A percentile compares a stretch with the other conserved stretches of the same genome.
Conservation (phyloP, 2,888 invertebrate genomes). For the Sthenelais limicola region DNA sequence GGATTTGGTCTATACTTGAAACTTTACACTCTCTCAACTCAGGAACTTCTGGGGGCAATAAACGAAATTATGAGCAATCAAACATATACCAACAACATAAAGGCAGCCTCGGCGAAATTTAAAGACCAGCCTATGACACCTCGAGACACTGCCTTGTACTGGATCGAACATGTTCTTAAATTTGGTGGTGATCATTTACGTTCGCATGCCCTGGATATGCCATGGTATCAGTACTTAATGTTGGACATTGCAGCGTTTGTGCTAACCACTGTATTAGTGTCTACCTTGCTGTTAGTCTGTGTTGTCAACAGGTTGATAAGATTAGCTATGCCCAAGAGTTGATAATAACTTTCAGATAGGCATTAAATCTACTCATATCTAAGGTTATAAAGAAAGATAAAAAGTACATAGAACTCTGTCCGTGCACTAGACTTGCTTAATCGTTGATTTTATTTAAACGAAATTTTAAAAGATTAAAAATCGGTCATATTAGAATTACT, state of each 20-base stretch:
- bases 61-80: slow-evolving; percentile 6
- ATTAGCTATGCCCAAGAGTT: no score
- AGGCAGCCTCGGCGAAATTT: slow-evolving; percentile 1
- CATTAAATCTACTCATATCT: no score
- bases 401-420: no score
- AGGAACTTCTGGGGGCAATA: slow-evolving; percentile 1
- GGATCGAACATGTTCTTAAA: slow-evolving; percentile 32
- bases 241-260: slow-evolving; percentile 17
- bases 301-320: no score
- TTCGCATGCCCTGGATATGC: slow-evolving; percentile 26
- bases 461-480: no score
- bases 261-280: not conserved
- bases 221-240: slow-evolving; percentile 33
- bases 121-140: slow-evolving; percentile 23
- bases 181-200: slow-evolving; percentile 15
- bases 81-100: slow-evolving; percentile 8
- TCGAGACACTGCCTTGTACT: slow-evolving; percentile 10
- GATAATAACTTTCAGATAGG: no score
- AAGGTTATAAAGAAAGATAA: no score
- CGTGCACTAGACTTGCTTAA: no score
- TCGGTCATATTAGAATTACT: no score
- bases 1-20: slow-evolving; percentile 1
- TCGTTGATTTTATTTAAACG: no score
- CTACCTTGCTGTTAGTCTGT: not conserved
- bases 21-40: not conserved